phyloP scores from a whole-genome alignment of 2,797 vertebrate species.

The Morelia viridis region DNA sequence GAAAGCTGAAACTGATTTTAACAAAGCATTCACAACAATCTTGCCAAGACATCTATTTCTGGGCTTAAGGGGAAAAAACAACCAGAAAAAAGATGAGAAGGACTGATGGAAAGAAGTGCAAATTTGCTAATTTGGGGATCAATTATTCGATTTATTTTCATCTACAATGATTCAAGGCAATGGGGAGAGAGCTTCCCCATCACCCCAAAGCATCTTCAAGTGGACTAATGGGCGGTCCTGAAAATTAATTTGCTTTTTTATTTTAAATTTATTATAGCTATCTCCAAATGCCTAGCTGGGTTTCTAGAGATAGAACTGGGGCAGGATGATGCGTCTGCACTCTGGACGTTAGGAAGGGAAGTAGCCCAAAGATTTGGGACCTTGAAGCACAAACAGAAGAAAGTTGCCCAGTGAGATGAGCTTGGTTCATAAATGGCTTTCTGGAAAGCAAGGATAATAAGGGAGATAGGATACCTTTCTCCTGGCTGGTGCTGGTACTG shows the following conservation, averaged over 20 bases:
- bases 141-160: neutral
- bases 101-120: neutral
- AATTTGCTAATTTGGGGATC: neutral
- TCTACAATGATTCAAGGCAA: neutral
- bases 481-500: conserved; percentile 60
- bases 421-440: neutral
- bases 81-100: neutral
- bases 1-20: neutral
- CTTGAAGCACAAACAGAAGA: neutral
- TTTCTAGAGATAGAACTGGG: neutral
- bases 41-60: neutral
- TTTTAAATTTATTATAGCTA: neutral
- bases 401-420: neutral
- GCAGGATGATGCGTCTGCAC: neutral
- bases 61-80: neutral
- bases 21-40: neutral
- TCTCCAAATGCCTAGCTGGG: neutral
- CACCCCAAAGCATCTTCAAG: neutral
- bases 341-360: neutral
- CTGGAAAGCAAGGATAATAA: accelerated
- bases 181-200: neutral
- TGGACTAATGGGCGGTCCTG: neutral
- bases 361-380: neutral
- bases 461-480: conserved; percentile 72
- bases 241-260: neutral